Evolutionary conservation across 2,888 invertebrate genomes (phyloP), one percentile per base, ranked within the genome.

Genomic region (Amiota minor): DNA sequence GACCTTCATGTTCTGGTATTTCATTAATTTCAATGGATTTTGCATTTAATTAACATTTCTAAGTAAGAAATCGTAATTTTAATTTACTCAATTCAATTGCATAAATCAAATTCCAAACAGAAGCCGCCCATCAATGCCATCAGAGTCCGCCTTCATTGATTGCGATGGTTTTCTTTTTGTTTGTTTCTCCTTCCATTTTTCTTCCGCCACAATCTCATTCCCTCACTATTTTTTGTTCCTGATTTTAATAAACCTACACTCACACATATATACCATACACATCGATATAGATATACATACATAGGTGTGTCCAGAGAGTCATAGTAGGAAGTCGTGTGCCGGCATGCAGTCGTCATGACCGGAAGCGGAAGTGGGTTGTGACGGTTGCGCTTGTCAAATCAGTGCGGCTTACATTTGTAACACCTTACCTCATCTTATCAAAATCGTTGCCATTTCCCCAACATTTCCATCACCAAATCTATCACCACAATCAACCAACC

Each of bases 21-120:
- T 35, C 2, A 35, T 35, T 35, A 35, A 35, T 6, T 35, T 35
- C 35, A 35, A 35, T 2, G 23, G 3, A 23, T 23, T 23, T 23
- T 35, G 35, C 35, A 35, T 35, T 35, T 35, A 35, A 35, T 35
- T 35, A 35, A 35, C 35, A 35, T 35, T 35, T 35, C 35, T 6
- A 35, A 35, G 35, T 35, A 35, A 35, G 35, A 35, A 35, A 35
- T 35, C 35, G 35, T 35, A 35, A 35, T 35, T 35, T 35, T 35
- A 35, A 55, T 55, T 55, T 55, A 55, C 55, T 14, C 47, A 61
- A 76, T 72, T 74, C 72, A 76, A 72, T 72, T 75, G 67, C 76
- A 77, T 77, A 75, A 79, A 75, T 79, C 76, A 77, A 79, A 79
- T 79, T 79, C 74, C 77, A 75, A 62, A 59, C 16, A 23, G 16